Conservation (phyloP, 2,888 invertebrate species). For the Zhengitettix transpicula region DNA sequence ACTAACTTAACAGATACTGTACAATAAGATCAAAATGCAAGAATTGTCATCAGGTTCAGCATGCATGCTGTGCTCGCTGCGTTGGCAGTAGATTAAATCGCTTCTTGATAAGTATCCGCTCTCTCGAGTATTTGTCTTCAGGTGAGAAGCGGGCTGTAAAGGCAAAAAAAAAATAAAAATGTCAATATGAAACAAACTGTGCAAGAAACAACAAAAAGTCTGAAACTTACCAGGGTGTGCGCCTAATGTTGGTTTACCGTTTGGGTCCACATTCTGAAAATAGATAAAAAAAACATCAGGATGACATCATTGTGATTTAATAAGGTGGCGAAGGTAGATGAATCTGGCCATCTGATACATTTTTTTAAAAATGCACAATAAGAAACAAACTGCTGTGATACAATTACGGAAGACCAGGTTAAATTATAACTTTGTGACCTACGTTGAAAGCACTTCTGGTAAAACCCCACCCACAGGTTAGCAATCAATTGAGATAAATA, state of each 20-base stretch:
- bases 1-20: too few species aligned
- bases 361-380: neutral
- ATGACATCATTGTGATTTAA: too few species aligned
- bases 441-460: neutral
- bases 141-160: constrained; percentile 77
- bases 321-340: too few species aligned
- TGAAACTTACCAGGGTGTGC: constrained; percentile 61
- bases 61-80: constrained; percentile 58
- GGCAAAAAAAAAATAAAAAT: constrained; percentile 20
- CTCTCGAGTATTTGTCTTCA: constrained; percentile 82
- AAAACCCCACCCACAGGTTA: too few species aligned
- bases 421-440: neutral
- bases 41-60: constrained; percentile 24
- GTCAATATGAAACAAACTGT: neutral
- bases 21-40: too few species aligned
- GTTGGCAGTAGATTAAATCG: constrained; percentile 75
- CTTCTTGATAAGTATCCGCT: constrained; percentile 76
- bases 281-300: constrained; percentile 11
- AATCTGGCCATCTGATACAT: neutral
- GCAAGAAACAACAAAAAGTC: too few species aligned
- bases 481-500: too few species aligned
- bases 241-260: constrained; percentile 65
- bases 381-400: neutral
- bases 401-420: neutral
- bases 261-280: constrained; percentile 60